Percentiles rank a stretch among this genome's conserved stretches.
Conservation (phyloP, 2,797 vertebrate species). For the Hapalemur alaotrensis region DNA sequence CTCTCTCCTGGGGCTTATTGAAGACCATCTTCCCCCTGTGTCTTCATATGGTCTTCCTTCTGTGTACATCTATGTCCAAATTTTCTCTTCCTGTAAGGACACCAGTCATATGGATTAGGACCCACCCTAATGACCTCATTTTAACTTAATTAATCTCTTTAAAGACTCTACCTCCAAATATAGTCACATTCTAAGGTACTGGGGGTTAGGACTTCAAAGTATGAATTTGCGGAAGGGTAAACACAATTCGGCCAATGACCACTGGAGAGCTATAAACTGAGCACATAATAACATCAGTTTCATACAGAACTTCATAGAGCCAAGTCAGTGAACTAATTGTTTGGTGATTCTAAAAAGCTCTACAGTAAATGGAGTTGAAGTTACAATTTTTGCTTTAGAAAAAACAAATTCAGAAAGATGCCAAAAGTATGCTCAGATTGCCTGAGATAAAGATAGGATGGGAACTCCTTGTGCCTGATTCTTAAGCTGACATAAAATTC, state of each 20-base stretch:
- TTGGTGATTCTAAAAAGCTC: not conserved
- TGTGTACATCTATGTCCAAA: not conserved
- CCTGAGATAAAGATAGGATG: not conserved
- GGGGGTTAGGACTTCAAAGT: not conserved
- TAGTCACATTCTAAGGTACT: not conserved
- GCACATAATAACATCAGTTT: not conserved
- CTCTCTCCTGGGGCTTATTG: not conserved
- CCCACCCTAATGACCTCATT: not conserved
- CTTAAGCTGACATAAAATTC: not conserved
- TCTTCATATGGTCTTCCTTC: not conserved
- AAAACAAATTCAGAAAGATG: slow-evolving; percentile 8
- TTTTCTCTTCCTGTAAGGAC: not conserved
- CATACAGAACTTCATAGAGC: not conserved
- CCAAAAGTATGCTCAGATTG: not conserved
- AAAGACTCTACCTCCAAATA: not conserved
- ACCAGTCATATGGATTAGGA: not conserved
- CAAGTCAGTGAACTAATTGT: not conserved
- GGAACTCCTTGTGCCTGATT: slow-evolving; percentile 10
- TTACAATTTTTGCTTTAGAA: not conserved
- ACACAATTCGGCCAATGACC: not conserved
- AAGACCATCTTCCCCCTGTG: not conserved
- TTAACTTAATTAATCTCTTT: not conserved
- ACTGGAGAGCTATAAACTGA: not conserved
- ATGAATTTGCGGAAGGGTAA: not conserved
- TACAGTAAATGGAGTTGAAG: not conserved